Conservation (phyloP, 2,797 vertebrate genomes). For the Enteromius mattozi region DNA sequence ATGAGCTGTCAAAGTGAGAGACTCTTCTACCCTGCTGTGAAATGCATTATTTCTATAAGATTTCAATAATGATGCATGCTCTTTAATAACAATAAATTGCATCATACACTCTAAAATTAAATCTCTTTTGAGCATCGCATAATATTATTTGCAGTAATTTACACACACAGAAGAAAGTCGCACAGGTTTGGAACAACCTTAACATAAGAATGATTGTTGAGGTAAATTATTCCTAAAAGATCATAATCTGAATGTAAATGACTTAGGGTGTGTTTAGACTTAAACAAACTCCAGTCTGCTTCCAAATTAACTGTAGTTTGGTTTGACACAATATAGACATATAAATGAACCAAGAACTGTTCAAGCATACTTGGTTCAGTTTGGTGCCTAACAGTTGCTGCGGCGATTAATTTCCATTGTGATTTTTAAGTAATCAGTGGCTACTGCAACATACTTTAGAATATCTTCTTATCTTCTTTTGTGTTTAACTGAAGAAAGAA, state of each 20-base stretch:
- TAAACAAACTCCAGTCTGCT: too few species aligned
- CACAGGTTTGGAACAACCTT: not conserved
- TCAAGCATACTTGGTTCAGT: not conserved
- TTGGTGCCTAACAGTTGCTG: not conserved
- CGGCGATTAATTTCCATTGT: too few species aligned
- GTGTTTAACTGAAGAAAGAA: not conserved
- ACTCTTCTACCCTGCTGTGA: not conserved
- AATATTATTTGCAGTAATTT: not conserved
- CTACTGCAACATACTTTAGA: too few species aligned
- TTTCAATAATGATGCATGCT: slow-evolving; percentile 22
- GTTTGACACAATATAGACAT: not conserved
- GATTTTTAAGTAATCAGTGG: too few species aligned
- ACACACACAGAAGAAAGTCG: not conserved
- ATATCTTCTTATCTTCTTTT: too few species aligned
- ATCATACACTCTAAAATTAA: not conserved
- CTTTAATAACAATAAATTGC: not conserved
- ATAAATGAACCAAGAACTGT: not conserved
- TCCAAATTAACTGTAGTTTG: not conserved
- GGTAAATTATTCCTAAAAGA: not conserved
- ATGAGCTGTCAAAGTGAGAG: not conserved
- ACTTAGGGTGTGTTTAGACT: not conserved
- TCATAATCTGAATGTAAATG: not conserved
- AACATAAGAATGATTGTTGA: not conserved
- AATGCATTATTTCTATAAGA: slow-evolving; percentile 2
- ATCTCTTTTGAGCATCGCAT: not conserved